Percentiles rank a stretch among this genome's conserved stretches.
Evolutionary conservation across 2,888 invertebrate genomes (phyloP).

Genomic region (Chesias legatella): DNA sequence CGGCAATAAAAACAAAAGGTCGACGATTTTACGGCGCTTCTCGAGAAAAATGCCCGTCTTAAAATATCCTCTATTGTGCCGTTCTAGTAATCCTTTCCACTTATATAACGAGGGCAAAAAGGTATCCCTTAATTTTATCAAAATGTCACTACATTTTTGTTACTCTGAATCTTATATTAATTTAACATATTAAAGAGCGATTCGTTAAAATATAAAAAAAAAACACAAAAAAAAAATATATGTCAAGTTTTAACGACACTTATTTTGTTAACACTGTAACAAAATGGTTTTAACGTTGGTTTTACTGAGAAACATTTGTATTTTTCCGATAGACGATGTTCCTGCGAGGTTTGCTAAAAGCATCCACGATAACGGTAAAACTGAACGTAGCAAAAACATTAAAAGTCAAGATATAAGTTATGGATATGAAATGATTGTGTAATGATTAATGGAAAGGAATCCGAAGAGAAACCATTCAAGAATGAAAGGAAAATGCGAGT

Average conservation of each 20-base stretch:
- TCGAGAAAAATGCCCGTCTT: constrained; percentile 30
- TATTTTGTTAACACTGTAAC: constrained; percentile 15
- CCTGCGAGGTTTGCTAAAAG: too few species aligned
- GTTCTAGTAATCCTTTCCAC: constrained; percentile 12
- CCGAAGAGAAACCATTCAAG: constrained; percentile 1
- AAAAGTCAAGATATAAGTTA: too few species aligned
- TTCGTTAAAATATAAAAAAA: constrained; percentile 17
- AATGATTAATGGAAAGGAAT: constrained; percentile 11
- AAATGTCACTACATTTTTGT: constrained; percentile 17
- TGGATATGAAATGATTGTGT: constrained; percentile 1
- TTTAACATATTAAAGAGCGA: constrained; percentile 22
- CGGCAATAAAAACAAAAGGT: constrained; percentile 40
- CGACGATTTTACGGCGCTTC: constrained; percentile 37
- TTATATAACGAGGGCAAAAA: constrained; percentile 9
- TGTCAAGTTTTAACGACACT: constrained; percentile 18
- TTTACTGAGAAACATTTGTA: constrained; percentile 5
- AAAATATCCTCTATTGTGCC: constrained; percentile 35
- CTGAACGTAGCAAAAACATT: too few species aligned
- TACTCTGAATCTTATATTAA: constrained; percentile 20
- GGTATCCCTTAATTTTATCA: constrained; percentile 12
- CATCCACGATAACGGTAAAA: too few species aligned
- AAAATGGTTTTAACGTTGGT: constrained; percentile 8
- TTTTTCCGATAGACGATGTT: too few species aligned
- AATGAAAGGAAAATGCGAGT: constrained; percentile 15
- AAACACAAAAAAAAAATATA: constrained; percentile 15